These are phyloP conservation scores for Drosophila trapezifrons DNA, from an alignment of 1,140 invertebrate species.

Conservation along the genomic window DNA sequence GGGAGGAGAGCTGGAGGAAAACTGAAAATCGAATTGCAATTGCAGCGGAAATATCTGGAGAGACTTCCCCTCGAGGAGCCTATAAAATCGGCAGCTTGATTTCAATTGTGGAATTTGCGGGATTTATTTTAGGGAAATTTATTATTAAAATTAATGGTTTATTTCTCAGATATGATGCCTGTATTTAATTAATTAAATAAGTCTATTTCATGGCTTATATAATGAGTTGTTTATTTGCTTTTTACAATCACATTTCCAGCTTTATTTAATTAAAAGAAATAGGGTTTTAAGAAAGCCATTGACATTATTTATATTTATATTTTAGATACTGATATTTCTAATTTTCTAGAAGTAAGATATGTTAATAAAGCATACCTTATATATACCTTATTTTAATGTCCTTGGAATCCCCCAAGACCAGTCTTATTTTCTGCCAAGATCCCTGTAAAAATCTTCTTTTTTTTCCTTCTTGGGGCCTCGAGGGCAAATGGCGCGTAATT, in stretches of 20 bases:
- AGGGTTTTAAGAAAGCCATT: too few species aligned
- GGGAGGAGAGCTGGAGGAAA: background rate
- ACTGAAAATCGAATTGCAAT: slow-evolving; percentile 22
- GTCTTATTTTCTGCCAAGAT: background rate
- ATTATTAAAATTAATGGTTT: too few species aligned
- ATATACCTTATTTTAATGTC: background rate
- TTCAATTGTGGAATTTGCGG: too few species aligned
- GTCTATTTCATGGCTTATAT: background rate
- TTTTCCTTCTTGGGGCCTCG: background rate
- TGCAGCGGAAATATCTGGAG: slow-evolving; percentile 15
- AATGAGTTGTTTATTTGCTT: too few species aligned
- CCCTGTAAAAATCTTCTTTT: background rate
- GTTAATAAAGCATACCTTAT: background rate
- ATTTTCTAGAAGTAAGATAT: background rate
- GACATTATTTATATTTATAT: too few species aligned
- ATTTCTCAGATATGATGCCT: too few species aligned
- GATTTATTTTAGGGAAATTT: too few species aligned
- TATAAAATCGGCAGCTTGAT: too few species aligned
- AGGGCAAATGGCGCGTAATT: slow-evolving; percentile 63
- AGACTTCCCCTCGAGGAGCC: background rate
- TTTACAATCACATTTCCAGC: too few species aligned
- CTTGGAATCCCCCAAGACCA: background rate
- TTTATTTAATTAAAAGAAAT: background rate
- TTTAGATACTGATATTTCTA: too few species aligned
- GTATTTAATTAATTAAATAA: background rate